Evolutionary conservation across 2,113 vertebrate genomes (phyloP), one percentile per base, ranked within the genome.

Genomic region (Carlito syrichta): DNA sequence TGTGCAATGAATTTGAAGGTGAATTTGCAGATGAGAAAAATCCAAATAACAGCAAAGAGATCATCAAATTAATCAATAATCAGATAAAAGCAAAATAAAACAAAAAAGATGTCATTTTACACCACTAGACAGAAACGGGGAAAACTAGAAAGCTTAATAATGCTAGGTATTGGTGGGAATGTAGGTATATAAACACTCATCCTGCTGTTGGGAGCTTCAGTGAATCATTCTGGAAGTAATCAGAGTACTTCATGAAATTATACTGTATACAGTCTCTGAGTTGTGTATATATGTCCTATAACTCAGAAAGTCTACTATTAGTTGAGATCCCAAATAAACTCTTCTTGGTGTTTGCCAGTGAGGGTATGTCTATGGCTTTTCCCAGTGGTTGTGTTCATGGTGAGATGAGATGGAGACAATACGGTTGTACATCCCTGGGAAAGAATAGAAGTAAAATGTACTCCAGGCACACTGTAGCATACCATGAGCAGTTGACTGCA

Each of bases 61-160:
- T 73, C 16, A 54, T 10, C 12, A 48, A 58, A 86, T 40, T 71
- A 2, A 89, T 17, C 38, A 73, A 22, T 25, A 84, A 43, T 95
- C 54, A 91, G n/a, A 89, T 73, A 68, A 95, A 62, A 83, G 32
- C 22, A 91, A 96, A 92, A 30, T 30, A 78, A 79, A 73, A 90
- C 52, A 68, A 71, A 89, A 60, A 93, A 84, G 17, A 32, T 50
- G 54, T 7, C 17, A 35, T 40, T 78, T 52, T 58, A 45, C 3
- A 77, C 2, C 7, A 77, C 16, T 82, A 69, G 9, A 76, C 7
- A 58, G 73, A 62, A 90, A 87, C 1, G 20, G 16, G 14, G 16
- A 58, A 90, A 90, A 56, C 4, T 30, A 32, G 25, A 81, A 88
- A 58, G 54, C 54, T 71, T 52, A 43, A 48, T 40, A 56, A 84